Base-by-base conservation (phyloP, 2,113 vertebrate species). In the Triplophysa dalaica region DNA sequence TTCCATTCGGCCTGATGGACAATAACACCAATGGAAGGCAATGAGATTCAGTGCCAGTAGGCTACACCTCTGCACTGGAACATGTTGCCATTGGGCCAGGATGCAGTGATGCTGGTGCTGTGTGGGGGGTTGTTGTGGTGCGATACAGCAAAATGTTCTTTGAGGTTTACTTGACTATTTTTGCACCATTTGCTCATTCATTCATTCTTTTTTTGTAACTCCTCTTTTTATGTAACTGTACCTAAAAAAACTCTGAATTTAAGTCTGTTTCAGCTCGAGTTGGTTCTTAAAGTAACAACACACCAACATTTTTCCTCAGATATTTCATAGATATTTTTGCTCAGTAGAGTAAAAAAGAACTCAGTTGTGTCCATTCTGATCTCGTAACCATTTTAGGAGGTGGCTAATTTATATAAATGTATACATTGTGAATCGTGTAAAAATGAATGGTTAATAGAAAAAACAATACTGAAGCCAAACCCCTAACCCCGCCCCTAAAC, bases 1-100 rank as follows among this genome's bases (percentile, higher is more conserved):
- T 81, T 78, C 67, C 85, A 79, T 85, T 90, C 89, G 86, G 85
- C 86, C 84, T 81, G 70, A 86, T 76, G 86, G 83, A 82, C 82
- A 85, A 79, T 82, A 83, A 82, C 78, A 83, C 81, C 75, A 79
- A 76, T 66, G 81, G 77, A 82, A 77, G 83, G 72, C 72, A 77
- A 69, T 65, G 77, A 67, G 77, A 83, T 58, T 73, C 68, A 70
- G 77, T 74, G 76, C 79, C 80, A 83, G 73, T 74, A 79, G 79
- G 69, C 81, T 85, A 85, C 83, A 85, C 83, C 83, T 85, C 83
- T 85, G 83, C 80, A 72, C 62, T 82, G 80, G 77, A 75, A 77
- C 80, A 85, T 64, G 60, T 63, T 69, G 69, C 54, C 66, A 66
- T 54, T 70, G 76, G 78, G 78, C 82, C 82, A 45, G 72, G 66